A percentile compares a stretch with the other conserved stretches of the same genome.
phyloP scores from a whole-genome alignment of 2,797 vertebrate genomes.

The Enteromius argenteus region DNA sequence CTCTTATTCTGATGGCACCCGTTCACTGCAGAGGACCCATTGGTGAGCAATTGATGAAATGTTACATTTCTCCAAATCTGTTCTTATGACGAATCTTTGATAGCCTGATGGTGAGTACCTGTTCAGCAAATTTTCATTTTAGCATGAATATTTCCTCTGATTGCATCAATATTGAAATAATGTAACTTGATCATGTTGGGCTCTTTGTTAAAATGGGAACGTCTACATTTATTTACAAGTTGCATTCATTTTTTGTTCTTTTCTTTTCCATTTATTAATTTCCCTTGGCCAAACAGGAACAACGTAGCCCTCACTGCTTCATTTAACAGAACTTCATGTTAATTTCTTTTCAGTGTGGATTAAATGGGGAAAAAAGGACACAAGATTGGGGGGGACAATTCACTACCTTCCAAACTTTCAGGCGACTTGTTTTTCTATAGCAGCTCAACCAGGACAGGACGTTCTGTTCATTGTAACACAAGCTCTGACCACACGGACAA shows the following conservation, averaged over 20 bases:
- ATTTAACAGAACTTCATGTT: conserved; percentile 1
- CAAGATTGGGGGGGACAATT: neutral
- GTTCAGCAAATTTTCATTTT: neutral
- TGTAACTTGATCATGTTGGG: neutral
- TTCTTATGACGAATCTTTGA: neutral
- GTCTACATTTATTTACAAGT: neutral
- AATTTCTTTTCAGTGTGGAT: conserved; percentile 19
- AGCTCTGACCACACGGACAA: conserved; percentile 25
- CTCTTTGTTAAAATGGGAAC: neutral
- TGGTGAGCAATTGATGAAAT: neutral
- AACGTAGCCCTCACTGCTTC: neutral
- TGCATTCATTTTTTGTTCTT: neutral
- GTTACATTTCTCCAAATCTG: neutral
- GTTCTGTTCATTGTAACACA: conserved; percentile 31
- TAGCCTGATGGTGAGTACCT: neutral
- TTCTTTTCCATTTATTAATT: neutral
- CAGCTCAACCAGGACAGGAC: conserved; percentile 24
- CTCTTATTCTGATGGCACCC: neutral
- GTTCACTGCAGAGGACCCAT: neutral
- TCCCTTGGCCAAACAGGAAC: neutral
- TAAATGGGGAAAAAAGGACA: neutral
- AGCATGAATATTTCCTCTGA: neutral
- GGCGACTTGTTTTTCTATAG: conserved; percentile 2
- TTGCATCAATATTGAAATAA: neutral
- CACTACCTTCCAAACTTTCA: conserved; percentile 24